Base-by-base conservation (phyloP, 2,113 vertebrate genomes). In the Rhinolophus sinicus region DNA sequence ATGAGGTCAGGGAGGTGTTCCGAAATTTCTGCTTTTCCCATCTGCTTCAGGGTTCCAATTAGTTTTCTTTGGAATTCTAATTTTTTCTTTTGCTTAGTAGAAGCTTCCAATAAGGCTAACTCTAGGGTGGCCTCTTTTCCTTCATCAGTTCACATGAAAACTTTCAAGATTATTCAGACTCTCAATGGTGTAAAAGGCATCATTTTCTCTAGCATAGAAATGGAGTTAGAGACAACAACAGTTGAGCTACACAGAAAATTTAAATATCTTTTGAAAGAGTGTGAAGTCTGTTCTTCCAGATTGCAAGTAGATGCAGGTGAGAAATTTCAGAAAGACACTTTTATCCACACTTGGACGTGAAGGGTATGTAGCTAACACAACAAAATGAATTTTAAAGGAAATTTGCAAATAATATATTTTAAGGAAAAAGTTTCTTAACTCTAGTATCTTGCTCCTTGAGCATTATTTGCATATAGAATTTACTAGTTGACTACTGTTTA, bases 291-390 rank as follows among this genome's bases (percentile, higher is more conserved):
- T 98, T 96, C 95, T 97, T 97, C 97, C 96, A 96, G 97, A 98
- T 97, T 98, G 97, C 97, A 94, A 98, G 97, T 93, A 95, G 97
- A 98, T 97, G 97, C 97, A 98, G 97, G 97, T 97, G 97, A 97
- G 97, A 97, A 97, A 97, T 97, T 97, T 97, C 97, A 96, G 97
- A 97, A 94, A 98, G 97, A 98, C 97, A 98, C 94, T 97, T 97
- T 97, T 97, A 97, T 97, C 95, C 97, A 97, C 97, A 97, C 97
- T 98, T 97, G 97, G 96, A 97, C 93, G 90, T 97, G 97, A 97
- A 98, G 97, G 96, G 93, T 97, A 97, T 97, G 96, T 93, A 98
- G 93, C 95, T 97, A 98, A 94, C 97, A 97, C 96, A 98, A 97
- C 97, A 97, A 97, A 98, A 97, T 97, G 96, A 98, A 97, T 97